A percentile compares a stretch with the other conserved stretches of the same genome.
Evolutionary conservation across 2,888 invertebrate species (phyloP).

Genomic region (Callimorpha dominula): DNA sequence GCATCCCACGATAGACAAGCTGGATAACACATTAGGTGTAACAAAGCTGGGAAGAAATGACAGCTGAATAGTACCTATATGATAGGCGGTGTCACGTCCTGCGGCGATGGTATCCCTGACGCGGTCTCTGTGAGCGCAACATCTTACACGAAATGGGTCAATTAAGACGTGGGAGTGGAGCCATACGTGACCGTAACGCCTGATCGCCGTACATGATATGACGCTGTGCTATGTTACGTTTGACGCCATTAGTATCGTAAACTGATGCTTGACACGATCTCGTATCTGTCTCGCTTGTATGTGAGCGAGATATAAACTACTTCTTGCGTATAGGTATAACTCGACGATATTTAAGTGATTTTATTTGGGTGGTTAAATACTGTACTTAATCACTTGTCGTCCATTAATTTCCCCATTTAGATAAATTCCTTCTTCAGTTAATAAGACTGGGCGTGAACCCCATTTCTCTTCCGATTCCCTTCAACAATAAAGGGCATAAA

Average conservation of each 20-base stretch:
- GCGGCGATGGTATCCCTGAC: conserved; percentile 84
- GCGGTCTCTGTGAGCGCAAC: conserved; percentile 72
- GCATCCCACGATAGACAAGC: conserved; percentile 25
- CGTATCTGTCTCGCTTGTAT: conserved; percentile 49
- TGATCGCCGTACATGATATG: conserved; percentile 71
- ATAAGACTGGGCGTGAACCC: conserved; percentile 63
- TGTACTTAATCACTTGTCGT: conserved; percentile 42
- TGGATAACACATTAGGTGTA: conserved; percentile 57
- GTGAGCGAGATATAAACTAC: conserved; percentile 27
- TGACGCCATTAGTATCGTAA: conserved; percentile 77
- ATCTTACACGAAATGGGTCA: conserved; percentile 85
- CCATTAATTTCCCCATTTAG: conserved; percentile 40
- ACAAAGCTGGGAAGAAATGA: conserved; percentile 53
- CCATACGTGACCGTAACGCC: conserved; percentile 84
- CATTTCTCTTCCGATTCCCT: conserved; percentile 62
- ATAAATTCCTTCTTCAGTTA: conserved; percentile 26
- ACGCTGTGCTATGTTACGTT: conserved; percentile 76
- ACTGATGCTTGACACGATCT: conserved; percentile 64
- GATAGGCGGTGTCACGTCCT: conserved; percentile 75
- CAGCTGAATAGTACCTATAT: conserved; percentile 41
- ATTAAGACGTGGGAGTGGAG: conserved; percentile 86
- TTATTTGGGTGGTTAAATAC: conserved; percentile 32
- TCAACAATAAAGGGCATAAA: conserved; percentile 55
- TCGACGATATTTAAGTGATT: conserved; percentile 33
- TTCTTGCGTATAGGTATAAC: conserved; percentile 24